These are phyloP conservation scores for Adela reaumurella DNA, from an alignment of 2,888 invertebrate species.

Conservation along the genomic window DNA sequence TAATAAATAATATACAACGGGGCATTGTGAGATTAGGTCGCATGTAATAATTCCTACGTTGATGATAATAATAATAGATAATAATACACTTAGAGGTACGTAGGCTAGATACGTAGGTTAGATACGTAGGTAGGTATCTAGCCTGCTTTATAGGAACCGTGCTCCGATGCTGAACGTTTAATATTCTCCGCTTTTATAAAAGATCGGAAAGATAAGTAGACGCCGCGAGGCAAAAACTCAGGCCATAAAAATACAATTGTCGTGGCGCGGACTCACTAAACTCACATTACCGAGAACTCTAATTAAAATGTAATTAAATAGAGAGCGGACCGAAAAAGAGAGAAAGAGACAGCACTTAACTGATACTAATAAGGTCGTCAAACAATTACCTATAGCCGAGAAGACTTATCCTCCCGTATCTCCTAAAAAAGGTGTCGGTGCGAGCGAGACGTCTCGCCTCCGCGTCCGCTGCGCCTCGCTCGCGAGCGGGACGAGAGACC, in stretches of 20 bases:
- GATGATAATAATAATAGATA: no score
- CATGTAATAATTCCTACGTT: no score
- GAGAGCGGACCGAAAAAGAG: slow-evolving; percentile 46
- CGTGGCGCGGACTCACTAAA: slow-evolving; percentile 30
- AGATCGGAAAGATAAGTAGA: not conserved
- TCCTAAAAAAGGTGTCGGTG: slow-evolving; percentile 9
- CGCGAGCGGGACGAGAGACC: slow-evolving; percentile 15
- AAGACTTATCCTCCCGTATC: slow-evolving; percentile 24
- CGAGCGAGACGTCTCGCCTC: slow-evolving; percentile 17
- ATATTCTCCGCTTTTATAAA: no score
- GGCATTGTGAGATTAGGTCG: no score
- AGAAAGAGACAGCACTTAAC: slow-evolving; percentile 44
- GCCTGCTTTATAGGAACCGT: no score
- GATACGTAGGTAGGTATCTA: no score
- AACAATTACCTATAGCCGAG: slow-evolving; percentile 46
- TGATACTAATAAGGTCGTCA: slow-evolving; percentile 58
- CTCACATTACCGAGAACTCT: slow-evolving; percentile 41
- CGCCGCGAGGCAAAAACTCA: not conserved
- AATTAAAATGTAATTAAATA: slow-evolving; percentile 56
- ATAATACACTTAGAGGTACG: no score
- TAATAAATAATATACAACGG: no score
- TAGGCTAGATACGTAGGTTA: no score
- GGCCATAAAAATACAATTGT: slow-evolving; percentile 8
- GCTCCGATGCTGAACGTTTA: no score
- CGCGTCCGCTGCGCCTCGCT: slow-evolving; percentile 20